Conservation (phyloP, 2,113 vertebrate species). For the Aptenodytes forsteri region DNA sequence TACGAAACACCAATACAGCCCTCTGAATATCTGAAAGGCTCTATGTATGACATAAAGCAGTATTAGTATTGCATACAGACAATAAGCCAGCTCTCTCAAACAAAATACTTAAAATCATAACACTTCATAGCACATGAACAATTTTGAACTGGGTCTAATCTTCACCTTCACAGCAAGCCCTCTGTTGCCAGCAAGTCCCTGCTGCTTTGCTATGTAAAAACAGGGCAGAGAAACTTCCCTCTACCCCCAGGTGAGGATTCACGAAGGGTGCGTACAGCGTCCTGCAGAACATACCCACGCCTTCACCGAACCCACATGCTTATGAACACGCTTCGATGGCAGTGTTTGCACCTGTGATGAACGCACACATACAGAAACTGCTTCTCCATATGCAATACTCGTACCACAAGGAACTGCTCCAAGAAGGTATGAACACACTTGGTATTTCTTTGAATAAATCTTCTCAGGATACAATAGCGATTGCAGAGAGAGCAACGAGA, state of each 20-base stretch:
- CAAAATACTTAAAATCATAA: neutral
- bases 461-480: neutral
- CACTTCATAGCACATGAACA: neutral
- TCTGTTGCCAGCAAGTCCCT: neutral
- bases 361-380: fast-evolving
- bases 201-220: neutral
- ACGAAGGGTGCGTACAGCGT: fast-evolving
- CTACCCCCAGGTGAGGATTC: neutral
- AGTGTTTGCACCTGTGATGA: neutral
- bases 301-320: neutral
- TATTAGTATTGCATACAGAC: neutral
- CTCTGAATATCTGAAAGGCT: neutral
- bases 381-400: neutral
- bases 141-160: neutral
- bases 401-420: neutral
- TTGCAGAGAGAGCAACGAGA: neutral
- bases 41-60: neutral
- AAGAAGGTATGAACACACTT: neutral
- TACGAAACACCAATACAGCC: fast-evolving
- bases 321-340: fast-evolving
- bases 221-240: neutral
- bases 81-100: neutral
- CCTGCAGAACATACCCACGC: fast-evolving
- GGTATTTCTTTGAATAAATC: neutral
- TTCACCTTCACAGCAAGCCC: neutral